phyloP scores from a whole-genome alignment of 2,113 vertebrate genomes.

The Pungitius pungitius region DNA sequence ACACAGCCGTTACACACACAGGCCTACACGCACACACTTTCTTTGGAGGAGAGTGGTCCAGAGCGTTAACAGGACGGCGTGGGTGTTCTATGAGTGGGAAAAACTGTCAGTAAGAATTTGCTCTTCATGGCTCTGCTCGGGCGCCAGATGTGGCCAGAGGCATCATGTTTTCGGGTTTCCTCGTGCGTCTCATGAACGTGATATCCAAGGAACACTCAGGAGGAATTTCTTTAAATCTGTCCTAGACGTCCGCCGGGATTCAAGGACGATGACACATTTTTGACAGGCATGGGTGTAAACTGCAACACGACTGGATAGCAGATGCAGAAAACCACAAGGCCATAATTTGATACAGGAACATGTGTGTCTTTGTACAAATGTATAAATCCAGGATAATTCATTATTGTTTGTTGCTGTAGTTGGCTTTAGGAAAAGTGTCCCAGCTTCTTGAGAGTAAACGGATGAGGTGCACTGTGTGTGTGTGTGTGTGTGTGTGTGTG shows the following conservation, averaged over 20 bases:
- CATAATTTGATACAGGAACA: not conserved
- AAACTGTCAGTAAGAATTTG: slow-evolving; percentile 60
- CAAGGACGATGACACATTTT: not conserved
- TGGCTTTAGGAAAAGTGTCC: not conserved
- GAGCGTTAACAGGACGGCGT: slow-evolving; percentile 29
- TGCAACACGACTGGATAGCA: not conserved
- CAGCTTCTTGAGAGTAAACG: not conserved
- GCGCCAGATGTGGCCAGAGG: not conserved
- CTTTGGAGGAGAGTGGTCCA: slow-evolving; percentile 48
- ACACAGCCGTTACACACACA: not conserved
- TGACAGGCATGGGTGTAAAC: not conserved
- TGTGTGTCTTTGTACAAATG: slow-evolving; percentile 22
- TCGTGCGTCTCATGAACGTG: not conserved
- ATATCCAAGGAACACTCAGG: not conserved
- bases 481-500: slow-evolving; percentile 9
- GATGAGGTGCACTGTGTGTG: slow-evolving; percentile 14
- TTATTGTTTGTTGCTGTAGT: slow-evolving; percentile 4
- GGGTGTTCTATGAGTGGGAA: slow-evolving; percentile 45
- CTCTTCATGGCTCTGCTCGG: slow-evolving; percentile 16
- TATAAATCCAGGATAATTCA: slow-evolving; percentile 4
- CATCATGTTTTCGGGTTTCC: not conserved
- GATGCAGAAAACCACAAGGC: not conserved
- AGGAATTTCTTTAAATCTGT: not conserved
- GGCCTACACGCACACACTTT: slow-evolving; percentile 17
- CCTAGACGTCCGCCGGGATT: not conserved